phyloP scores from a whole-genome alignment of 2,113 vertebrate species.

The Ellobius talpinus region DNA sequence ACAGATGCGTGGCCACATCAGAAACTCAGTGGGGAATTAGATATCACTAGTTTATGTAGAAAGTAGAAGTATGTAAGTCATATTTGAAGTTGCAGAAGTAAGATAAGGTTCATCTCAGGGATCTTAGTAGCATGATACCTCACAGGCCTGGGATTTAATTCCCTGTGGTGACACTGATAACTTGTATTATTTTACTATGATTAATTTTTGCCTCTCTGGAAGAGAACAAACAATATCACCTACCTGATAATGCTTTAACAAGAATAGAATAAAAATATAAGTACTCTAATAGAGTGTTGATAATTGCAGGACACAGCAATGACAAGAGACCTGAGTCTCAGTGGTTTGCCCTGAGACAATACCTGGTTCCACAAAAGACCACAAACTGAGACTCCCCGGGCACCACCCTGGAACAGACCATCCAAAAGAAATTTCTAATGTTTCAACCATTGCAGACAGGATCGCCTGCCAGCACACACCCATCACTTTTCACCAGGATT shows the following conservation, averaged over 20 bases:
- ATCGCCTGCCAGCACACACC: too few relatives aligned
- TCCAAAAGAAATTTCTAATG: too few relatives aligned
- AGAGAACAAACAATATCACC: background rate
- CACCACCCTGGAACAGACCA: too few relatives aligned
- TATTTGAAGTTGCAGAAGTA: background rate
- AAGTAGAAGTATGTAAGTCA: background rate
- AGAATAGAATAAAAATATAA: background rate
- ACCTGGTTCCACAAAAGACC: too few relatives aligned
- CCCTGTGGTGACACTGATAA: background rate
- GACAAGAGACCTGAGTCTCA: too few relatives aligned
- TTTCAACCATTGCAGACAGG: too few relatives aligned
- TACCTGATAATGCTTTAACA: background rate
- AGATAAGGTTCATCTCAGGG: background rate
- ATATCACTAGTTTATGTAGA: background rate
- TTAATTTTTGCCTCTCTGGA: background rate
- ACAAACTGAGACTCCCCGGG: too few relatives aligned
- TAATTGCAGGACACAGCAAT: too few relatives aligned
- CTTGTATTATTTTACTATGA: background rate
- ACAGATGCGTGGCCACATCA: background rate
- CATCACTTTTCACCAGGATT: too few relatives aligned
- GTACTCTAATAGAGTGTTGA: background rate
- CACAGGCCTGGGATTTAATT: background rate
- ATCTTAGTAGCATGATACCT: background rate
- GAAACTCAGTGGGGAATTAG: background rate
- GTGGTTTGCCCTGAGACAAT: too few relatives aligned